Evolutionary conservation across 2,888 invertebrate genomes (phyloP).

Genomic region (Crossocerus cetratus): DNA sequence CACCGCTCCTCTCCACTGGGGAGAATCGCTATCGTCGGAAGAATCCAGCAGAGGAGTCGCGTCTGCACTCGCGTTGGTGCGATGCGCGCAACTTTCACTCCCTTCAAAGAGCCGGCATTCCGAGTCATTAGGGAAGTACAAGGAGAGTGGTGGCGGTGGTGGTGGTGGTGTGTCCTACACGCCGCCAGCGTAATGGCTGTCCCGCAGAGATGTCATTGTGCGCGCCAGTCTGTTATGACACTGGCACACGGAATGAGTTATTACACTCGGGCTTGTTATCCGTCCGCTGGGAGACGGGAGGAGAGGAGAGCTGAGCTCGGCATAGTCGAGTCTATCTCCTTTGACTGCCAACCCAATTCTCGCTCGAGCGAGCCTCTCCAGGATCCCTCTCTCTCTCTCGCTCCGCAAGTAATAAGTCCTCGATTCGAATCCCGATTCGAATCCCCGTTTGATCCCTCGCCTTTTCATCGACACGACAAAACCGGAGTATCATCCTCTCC

Average conservation of each 20-base stretch:
- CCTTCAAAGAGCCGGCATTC: constrained; percentile 52
- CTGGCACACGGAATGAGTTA: constrained; percentile 27
- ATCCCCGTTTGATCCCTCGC: too few relatives aligned
- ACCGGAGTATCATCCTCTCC: neutral
- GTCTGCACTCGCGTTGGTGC: neutral
- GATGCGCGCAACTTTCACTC: constrained; percentile 52
- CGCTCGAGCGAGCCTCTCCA: too few relatives aligned
- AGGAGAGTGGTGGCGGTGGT: too few relatives aligned
- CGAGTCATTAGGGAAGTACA: constrained; percentile 50
- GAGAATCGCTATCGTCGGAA: constrained; percentile 11
- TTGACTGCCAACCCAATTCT: too few relatives aligned
- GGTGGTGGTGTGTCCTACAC: constrained; percentile 23
- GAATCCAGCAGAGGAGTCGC: constrained; percentile 17
- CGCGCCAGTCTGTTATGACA: constrained; percentile 47
- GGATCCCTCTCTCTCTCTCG: too few relatives aligned
- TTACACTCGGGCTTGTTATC: constrained; percentile 28
- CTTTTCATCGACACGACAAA: neutral
- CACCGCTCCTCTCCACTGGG: constrained; percentile 6
- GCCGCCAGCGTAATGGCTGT: constrained; percentile 35
- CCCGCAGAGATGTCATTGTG: constrained; percentile 49
- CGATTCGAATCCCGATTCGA: too few relatives aligned
- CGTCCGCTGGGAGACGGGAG: neutral
- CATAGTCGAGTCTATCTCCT: too few relatives aligned
- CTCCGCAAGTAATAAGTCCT: neutral
- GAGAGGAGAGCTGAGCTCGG: too few relatives aligned